These are phyloP conservation scores for Adelosebastes latens DNA, from an alignment of 2,797 vertebrate genomes.

Conservation along the genomic window DNA sequence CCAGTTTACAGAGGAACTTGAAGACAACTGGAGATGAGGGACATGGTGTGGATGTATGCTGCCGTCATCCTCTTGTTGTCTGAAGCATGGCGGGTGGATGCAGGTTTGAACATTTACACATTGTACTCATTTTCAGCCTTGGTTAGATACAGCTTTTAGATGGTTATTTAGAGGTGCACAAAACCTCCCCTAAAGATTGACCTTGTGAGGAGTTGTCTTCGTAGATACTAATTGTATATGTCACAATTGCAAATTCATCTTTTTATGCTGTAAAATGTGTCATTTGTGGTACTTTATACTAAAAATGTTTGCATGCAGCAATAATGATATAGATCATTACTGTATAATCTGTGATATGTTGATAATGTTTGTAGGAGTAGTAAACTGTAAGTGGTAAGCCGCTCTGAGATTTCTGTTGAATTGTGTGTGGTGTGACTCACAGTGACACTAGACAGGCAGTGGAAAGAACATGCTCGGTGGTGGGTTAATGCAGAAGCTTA, in stretches of 20 bases:
- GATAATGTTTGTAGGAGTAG: background rate
- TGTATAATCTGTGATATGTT: background rate
- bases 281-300: background rate
- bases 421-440: slow-evolving; percentile 27
- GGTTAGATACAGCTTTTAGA: background rate
- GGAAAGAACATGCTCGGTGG: slow-evolving; percentile 35
- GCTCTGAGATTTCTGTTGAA: background rate
- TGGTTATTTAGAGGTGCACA: background rate
- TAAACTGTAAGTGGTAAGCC: background rate
- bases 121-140: background rate
- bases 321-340: background rate
- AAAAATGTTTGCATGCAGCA: background rate
- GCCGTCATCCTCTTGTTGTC: slow-evolving; percentile 28
- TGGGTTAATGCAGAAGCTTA: slow-evolving; percentile 8
- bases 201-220: background rate
- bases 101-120: slow-evolving; percentile 67
- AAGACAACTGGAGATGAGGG: slow-evolving; percentile 22
- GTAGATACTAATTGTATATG: background rate
- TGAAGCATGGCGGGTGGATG: slow-evolving; percentile 17
- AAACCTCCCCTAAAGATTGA: background rate
- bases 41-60: slow-evolving; percentile 45
- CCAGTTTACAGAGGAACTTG: slow-evolving; percentile 19
- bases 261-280: background rate
- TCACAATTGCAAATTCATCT: background rate
- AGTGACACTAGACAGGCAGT: background rate